phyloP scores from a whole-genome alignment of 2,888 invertebrate species.

The Ornithoptera priamus region DNA sequence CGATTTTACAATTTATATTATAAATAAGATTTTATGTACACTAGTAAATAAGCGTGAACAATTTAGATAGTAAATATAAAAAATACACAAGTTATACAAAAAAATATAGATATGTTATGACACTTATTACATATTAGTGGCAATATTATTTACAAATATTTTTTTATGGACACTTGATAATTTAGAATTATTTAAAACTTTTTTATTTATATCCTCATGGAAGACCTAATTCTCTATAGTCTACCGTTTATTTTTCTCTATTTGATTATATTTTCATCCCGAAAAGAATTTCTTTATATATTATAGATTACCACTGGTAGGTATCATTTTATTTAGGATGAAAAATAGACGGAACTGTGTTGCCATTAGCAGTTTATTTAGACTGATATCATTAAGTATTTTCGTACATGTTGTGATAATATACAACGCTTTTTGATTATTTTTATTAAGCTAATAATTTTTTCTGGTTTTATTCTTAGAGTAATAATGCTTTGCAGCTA shows the following conservation, averaged over 20 bases:
- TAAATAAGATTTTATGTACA: not conserved
- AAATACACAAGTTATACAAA: no score
- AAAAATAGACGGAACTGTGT: constrained; percentile 19
- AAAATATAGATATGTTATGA: no score
- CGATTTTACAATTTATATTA: not conserved
- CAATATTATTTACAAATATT: not conserved
- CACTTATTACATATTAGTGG: no score
- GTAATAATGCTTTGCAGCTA: no score
- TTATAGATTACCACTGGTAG: no score
- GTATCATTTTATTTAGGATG: no score
- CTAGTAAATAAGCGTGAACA: no score
- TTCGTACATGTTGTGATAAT: constrained; percentile 42
- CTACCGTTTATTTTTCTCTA: constrained; percentile 22
- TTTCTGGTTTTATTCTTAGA: no score
- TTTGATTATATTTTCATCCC: constrained; percentile 14
- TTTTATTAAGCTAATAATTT: no score
- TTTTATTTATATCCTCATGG: no score
- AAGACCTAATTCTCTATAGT: not conserved
- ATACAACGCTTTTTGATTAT: not conserved
- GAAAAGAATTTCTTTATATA: not conserved
- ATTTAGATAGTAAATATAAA: no score
- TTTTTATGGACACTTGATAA: constrained; percentile 1
- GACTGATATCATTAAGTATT: constrained; percentile 23
- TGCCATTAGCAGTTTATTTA: constrained; percentile 34
- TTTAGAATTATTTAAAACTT: not conserved